phyloP scores from a whole-genome alignment of 2,797 vertebrate species.

The Hypotaenidia okinawae region DNA sequence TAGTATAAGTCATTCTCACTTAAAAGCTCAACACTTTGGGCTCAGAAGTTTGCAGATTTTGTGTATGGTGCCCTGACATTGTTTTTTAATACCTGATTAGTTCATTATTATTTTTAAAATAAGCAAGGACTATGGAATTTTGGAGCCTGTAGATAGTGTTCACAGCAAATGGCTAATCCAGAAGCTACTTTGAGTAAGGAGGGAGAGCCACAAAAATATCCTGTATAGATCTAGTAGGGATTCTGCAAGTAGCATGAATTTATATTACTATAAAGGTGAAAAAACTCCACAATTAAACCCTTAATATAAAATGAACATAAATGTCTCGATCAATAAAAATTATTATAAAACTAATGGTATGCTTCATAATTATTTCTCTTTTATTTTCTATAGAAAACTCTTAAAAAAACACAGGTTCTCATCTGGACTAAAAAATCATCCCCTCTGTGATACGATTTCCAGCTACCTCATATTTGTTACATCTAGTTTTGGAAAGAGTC shows the following conservation, averaged over 20 bases:
- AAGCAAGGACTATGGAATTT: neutral
- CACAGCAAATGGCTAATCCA: neutral
- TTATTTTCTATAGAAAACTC: neutral
- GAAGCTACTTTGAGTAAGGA: neutral
- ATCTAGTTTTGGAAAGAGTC: neutral
- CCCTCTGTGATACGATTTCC: neutral
- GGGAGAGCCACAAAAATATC: neutral
- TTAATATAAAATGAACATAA: neutral
- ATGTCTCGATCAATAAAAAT: neutral
- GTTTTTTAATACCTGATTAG: neutral
- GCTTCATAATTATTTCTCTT: neutral
- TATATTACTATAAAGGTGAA: neutral
- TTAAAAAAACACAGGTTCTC: neutral
- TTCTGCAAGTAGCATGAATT: neutral
- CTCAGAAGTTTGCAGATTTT: neutral
- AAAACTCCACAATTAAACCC: neutral
- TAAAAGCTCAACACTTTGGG: neutral
- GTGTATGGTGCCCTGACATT: neutral
- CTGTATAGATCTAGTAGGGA: neutral
- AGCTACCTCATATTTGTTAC: neutral
- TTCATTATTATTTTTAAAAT: neutral
- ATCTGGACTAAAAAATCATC: neutral
- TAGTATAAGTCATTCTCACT: neutral
- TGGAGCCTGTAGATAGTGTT: neutral
- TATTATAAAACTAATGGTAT: neutral